phyloP scores from a whole-genome alignment of 1,140 invertebrate genomes.

The Zaprionus taronus region DNA sequence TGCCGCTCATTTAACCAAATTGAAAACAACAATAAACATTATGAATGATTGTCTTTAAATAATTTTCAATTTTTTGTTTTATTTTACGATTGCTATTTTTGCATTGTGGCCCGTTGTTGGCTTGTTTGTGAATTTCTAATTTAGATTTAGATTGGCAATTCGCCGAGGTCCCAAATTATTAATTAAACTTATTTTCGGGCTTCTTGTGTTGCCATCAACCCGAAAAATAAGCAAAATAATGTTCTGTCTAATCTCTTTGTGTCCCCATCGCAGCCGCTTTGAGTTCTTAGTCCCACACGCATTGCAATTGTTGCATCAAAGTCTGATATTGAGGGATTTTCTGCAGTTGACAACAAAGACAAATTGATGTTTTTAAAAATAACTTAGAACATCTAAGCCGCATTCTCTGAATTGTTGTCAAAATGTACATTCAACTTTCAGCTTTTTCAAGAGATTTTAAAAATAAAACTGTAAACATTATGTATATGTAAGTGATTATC shows the following conservation, averaged over 20 bases:
- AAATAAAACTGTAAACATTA: background rate
- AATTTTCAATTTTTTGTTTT: conserved; percentile 10
- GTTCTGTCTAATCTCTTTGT: conserved; percentile 19
- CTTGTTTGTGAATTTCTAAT: conserved; percentile 42
- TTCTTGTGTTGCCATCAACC: conserved; percentile 12
- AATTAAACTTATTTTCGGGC: conserved; percentile 52
- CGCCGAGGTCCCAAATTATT: conserved; percentile 58
- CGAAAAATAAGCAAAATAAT: conserved; percentile 19
- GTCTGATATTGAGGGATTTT: background rate
- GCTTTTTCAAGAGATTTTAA: background rate
- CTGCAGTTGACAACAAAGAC: background rate
- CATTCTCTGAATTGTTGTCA: background rate
- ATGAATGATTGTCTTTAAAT: conserved; percentile 12
- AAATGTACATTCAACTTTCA: background rate
- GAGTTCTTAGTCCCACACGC: background rate
- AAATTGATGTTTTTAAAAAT: background rate
- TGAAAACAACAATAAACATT: conserved; percentile 39
- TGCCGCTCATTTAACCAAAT: conserved; percentile 34
- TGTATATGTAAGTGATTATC: too few relatives aligned
- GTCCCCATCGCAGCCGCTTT: background rate
- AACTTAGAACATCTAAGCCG: background rate
- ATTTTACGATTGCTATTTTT: conserved; percentile 3
- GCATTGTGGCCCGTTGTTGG: conserved; percentile 9
- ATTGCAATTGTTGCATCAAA: background rate
- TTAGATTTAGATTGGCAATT: conserved; percentile 50